Evolutionary conservation across 1,140 invertebrate species (phyloP).

Genomic region (Euwallacea fornicatus): DNA sequence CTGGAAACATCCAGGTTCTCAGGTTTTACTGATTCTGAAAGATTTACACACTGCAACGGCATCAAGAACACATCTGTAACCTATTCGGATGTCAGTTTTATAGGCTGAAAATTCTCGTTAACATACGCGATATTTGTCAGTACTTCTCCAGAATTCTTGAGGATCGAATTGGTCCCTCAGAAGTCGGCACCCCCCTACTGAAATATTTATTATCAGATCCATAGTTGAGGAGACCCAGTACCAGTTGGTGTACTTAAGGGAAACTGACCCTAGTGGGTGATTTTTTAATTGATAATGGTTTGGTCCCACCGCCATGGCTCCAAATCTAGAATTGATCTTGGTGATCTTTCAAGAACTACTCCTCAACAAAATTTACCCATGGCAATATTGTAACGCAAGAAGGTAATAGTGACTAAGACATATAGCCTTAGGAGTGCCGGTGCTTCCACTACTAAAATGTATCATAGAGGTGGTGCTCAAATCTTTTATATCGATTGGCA

Average conservation of each 20-base stretch:
- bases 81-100: neutral
- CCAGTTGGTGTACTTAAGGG: constrained; percentile 7
- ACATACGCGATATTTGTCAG: constrained; percentile 54
- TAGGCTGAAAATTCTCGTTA: neutral
- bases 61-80: neutral
- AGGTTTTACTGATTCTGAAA: neutral
- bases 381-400: neutral
- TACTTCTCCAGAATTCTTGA: constrained; percentile 47
- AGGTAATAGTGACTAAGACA: neutral
- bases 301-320: too few relatives aligned
- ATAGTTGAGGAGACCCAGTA: constrained; percentile 45
- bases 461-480: neutral
- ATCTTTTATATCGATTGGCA: neutral
- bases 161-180: constrained; percentile 50
- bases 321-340: too few relatives aligned
- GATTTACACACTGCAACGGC: neutral
- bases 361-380: neutral
- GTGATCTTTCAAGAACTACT: too few relatives aligned
- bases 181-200: constrained; percentile 45
- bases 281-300: too few relatives aligned
- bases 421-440: neutral
- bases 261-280: neutral
- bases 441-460: neutral
- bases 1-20: neutral
- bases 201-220: constrained; percentile 40